Evolutionary conservation across 1,140 invertebrate genomes (phyloP).

Genomic region (Heliconius congener): DNA sequence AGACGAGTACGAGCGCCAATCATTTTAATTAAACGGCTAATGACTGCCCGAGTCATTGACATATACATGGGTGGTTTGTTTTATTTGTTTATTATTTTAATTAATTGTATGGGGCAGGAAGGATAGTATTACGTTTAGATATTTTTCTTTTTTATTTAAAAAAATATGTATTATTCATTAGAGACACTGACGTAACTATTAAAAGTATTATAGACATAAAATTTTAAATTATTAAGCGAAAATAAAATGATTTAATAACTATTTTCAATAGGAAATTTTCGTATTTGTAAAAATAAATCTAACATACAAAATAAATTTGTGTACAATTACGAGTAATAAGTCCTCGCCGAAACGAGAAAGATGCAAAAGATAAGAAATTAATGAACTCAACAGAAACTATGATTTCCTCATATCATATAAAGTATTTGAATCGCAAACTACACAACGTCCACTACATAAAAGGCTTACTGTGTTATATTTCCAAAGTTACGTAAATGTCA

Average conservation of each 20-base stretch:
- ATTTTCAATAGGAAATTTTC: too few relatives aligned
- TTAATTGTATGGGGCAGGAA: background rate
- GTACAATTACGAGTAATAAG: too few relatives aligned
- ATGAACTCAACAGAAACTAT: background rate
- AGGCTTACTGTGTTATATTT: background rate
- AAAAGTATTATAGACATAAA: too few relatives aligned
- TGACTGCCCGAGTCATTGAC: constrained; percentile 40
- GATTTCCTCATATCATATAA: constrained; percentile 6
- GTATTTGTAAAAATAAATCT: too few relatives aligned
- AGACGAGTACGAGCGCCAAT: constrained; percentile 43
- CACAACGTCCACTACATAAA: background rate
- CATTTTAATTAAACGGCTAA: constrained; percentile 55
- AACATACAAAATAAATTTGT: too few relatives aligned
- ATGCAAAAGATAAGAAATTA: background rate
- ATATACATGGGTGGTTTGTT: background rate
- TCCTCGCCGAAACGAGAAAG: too few relatives aligned
- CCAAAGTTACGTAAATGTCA: constrained; percentile 16
- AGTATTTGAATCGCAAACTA: background rate
- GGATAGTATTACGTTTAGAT: background rate
- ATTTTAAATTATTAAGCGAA: too few relatives aligned
- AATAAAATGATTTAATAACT: too few relatives aligned
- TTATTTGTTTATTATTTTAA: background rate
- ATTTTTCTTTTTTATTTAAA: too few relatives aligned
- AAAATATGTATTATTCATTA: too few relatives aligned
- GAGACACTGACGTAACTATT: too few relatives aligned